A percentile compares a stretch with the other conserved stretches of the same genome.
These are phyloP conservation scores for Argyresthia albistria DNA, from an alignment of 2,888 invertebrate genomes.

Conservation along the genomic window DNA sequence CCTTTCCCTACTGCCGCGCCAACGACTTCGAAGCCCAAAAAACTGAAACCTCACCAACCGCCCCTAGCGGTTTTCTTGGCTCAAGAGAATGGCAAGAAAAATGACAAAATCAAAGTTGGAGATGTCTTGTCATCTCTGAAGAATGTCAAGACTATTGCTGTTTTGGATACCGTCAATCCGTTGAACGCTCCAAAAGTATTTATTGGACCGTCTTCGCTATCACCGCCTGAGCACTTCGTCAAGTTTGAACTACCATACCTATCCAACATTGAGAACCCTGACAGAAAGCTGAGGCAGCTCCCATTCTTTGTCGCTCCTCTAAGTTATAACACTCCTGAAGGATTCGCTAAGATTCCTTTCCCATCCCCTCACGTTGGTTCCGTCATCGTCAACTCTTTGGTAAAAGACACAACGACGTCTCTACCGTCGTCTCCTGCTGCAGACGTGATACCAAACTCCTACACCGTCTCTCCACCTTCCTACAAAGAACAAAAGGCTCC, in stretches of 20 bases:
- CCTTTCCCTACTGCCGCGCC: constrained; percentile 50
- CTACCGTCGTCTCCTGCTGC: constrained; percentile 19
- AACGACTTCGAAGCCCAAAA: constrained; percentile 63
- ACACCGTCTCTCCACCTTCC: constrained; percentile 23
- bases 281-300: constrained; percentile 80
- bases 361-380: constrained; percentile 91
- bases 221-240: constrained; percentile 79
- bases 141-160: constrained; percentile 81
- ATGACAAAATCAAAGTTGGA: constrained; percentile 71
- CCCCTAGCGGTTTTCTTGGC: constrained; percentile 86
- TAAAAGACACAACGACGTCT: constrained; percentile 32
- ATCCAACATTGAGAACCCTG: constrained; percentile 80
- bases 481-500: constrained; percentile 37
- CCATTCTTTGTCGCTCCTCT: constrained; percentile 90
- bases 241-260: constrained; percentile 89
- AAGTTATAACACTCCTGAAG: constrained; percentile 86
- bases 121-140: constrained; percentile 81
- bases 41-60: constrained; percentile 85
- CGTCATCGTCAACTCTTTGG: constrained; percentile 79
- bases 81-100: constrained; percentile 49
- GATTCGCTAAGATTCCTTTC: constrained; percentile 88
- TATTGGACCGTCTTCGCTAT: constrained; percentile 84
- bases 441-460: constrained; percentile 28
- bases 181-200: constrained; percentile 82
- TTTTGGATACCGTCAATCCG: constrained; percentile 80